A percentile compares a stretch with the other conserved stretches of the same genome.
Conservation (phyloP, 1,140 invertebrate genomes). For the Lasioglossum albipes region DNA sequence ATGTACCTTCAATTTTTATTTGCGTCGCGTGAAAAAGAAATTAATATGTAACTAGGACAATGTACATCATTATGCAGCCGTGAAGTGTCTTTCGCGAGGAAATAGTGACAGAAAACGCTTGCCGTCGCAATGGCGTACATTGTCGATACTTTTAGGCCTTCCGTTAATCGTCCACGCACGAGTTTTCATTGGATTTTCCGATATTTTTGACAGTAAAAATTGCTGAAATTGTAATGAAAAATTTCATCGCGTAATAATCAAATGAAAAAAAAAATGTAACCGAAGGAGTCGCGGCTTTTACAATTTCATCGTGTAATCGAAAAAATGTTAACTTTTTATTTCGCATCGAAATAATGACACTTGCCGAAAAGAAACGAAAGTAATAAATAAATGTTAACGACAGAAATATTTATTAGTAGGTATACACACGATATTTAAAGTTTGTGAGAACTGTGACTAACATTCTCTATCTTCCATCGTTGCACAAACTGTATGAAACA, state of each 20-base stretch:
- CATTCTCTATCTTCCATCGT: too few species aligned
- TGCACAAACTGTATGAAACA: too few species aligned
- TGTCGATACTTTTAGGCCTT: neutral
- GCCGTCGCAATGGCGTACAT: constrained; percentile 66
- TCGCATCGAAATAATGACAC: too few species aligned
- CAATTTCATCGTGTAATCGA: too few species aligned
- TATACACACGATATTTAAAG: too few species aligned
- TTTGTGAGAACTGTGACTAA: too few species aligned
- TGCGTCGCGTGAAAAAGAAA: neutral
- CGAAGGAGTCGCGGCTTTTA: neutral
- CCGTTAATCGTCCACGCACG: neutral
- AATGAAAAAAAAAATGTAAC: neutral
- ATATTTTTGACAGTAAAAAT: neutral
- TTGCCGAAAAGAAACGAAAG: neutral
- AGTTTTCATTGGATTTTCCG: neutral
- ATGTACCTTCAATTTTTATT: neutral
- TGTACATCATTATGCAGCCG: neutral
- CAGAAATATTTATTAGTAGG: too few species aligned
- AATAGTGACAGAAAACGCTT: constrained; percentile 11
- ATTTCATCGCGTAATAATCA: neutral
- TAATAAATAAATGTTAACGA: neutral
- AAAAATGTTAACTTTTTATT: neutral
- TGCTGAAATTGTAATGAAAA: neutral
- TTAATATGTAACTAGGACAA: neutral
- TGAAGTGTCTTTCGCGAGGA: neutral